A percentile compares a stretch with the other conserved stretches of the same genome.
Conservation (phyloP, 2,888 invertebrate species). For the Eurois occulta region DNA sequence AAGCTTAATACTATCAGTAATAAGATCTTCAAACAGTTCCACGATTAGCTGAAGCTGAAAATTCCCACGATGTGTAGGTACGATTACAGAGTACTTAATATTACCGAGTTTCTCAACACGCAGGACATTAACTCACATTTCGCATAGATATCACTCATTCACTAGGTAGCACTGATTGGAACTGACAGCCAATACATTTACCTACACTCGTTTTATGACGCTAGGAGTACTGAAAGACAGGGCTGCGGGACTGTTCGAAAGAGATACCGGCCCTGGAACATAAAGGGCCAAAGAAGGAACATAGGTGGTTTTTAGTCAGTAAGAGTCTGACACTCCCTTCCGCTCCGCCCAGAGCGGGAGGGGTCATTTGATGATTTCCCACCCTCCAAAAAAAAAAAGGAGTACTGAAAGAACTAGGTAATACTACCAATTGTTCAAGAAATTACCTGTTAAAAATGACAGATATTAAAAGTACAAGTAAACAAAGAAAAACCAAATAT, state of each 20-base stretch:
- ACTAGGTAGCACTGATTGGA: neutral
- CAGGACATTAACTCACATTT: constrained; percentile 1
- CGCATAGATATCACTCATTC: neutral
- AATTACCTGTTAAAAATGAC: neutral
- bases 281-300: no score
- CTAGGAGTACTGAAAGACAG: neutral
- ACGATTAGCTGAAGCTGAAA: neutral
- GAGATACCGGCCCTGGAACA: no score
- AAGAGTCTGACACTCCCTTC: no score
- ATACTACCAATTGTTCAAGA: neutral
- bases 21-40: neutral
- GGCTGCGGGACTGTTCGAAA: no score
- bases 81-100: neutral
- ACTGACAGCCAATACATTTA: neutral
- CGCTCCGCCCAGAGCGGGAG: no score
- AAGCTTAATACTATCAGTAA: neutral
- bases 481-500: neutral
- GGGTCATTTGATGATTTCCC: no score
- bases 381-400: no score
- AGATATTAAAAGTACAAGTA: neutral
- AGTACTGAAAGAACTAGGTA: neutral
- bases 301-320: no score
- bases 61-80: neutral
- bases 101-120: constrained; percentile 1
- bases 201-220: neutral